Evolutionary conservation across 2,888 invertebrate species (phyloP), one percentile per base, ranked within the genome.

Genomic region (Leptinotarsa haldemani): DNA sequence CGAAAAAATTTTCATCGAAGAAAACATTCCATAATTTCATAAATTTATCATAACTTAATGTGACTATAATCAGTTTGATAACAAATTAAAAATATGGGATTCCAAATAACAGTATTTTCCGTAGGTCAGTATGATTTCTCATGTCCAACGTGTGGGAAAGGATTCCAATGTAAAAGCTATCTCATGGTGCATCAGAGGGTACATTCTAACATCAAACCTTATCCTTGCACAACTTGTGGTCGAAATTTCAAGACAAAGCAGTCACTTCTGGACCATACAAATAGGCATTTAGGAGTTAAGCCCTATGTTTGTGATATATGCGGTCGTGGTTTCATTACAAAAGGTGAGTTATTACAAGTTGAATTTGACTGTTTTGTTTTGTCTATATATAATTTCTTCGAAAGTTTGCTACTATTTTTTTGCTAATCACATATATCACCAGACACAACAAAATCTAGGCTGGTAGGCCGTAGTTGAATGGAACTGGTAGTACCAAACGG

Each of bases 241-340:
- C 88, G 89, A 72, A 89, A 89, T 82, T 91, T 91, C 79, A 91
- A 91, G 83, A 90, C 90, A 1, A 91, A 91, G 84, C 91, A 91
- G 75, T 90, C 90, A 1, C 83, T 91, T 1, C 79, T 90, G 30
- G 91, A 91, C 79, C 91, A 91, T 80, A 89, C 90, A 53, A 91
- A 91, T 83, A 86, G 91, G 25, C 91, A 91, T 85, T 85, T 90
- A 47, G 91, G 91, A 0, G 89, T 91, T 0, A 91, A 91, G 79
- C 91, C 91, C 0, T 91, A 89, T 78, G 88, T 88, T 79, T 91
- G 91, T 80, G 90, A 90, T 74, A 88, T 89, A 69, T 91, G 91
- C 80, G 90, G 90, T 0, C 84, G 90, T 61, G 89, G 90, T 48
- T 91, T 91, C 77, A 91, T 91, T 65, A 91, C 91, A 7, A 91